phyloP scores from a whole-genome alignment of 2,113 vertebrate species.

The Neotoma lepida region DNA sequence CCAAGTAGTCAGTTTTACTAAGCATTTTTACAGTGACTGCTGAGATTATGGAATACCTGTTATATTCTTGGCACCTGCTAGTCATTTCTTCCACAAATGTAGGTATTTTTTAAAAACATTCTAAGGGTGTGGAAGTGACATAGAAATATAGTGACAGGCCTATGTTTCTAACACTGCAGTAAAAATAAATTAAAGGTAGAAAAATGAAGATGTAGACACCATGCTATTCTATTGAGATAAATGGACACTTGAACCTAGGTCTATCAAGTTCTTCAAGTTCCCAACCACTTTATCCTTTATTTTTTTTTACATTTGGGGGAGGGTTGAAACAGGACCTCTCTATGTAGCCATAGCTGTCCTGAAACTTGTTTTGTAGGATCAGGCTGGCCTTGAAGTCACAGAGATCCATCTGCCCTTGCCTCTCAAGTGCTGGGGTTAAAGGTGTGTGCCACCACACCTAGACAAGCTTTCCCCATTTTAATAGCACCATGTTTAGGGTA shows the following conservation, averaged over 20 bases:
- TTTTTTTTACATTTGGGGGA: background rate
- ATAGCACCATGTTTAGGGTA: background rate
- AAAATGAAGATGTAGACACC: background rate
- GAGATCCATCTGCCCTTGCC: background rate
- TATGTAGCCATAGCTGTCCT: background rate
- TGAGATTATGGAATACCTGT: background rate
- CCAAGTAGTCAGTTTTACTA: background rate
- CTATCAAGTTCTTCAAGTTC: background rate
- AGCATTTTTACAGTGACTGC: slow-evolving; percentile 10
- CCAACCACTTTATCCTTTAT: background rate
- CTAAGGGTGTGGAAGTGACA: background rate
- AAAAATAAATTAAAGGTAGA: background rate
- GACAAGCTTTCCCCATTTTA: background rate
- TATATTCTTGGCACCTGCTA: background rate
- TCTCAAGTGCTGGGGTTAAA: background rate
- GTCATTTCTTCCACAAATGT: background rate
- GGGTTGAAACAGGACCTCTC: background rate
- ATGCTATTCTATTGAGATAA: background rate
- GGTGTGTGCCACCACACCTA: background rate
- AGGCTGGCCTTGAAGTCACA: background rate
- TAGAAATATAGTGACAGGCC: background rate
- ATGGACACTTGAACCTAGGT: background rate
- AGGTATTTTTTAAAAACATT: background rate
- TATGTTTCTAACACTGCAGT: background rate
- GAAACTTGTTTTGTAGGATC: background rate